phyloP scores from a whole-genome alignment of 1,140 invertebrate genomes.

The Drosophila mayri region DNA sequence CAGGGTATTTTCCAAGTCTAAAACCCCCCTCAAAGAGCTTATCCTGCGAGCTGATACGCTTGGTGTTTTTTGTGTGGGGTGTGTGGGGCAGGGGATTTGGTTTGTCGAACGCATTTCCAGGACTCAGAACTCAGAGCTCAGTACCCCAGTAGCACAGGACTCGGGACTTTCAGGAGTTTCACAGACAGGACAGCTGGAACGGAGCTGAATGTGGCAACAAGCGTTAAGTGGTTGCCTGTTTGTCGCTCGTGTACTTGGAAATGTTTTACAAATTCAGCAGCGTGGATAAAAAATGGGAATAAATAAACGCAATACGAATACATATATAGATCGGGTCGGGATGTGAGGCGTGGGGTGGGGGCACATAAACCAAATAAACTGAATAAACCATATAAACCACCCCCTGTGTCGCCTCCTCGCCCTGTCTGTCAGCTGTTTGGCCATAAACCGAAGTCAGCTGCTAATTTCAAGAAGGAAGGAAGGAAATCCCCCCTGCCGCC shows the following conservation, averaged over 20 bases:
- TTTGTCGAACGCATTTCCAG: conserved; percentile 61
- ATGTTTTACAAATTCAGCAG: conserved; percentile 75
- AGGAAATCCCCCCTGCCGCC: not conserved
- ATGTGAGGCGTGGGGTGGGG: not conserved
- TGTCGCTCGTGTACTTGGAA: conserved; percentile 70
- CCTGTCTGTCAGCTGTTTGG: conserved; percentile 20
- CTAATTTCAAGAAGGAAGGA: conserved; percentile 20
- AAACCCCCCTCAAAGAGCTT: not conserved
- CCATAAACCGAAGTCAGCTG: conserved; percentile 31
- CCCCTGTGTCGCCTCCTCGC: not conserved
- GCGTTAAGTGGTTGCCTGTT: conserved; percentile 76
- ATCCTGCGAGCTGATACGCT: not conserved
- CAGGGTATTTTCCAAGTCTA: not conserved
- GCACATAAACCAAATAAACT: conserved; percentile 16
- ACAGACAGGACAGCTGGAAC: conserved; percentile 64
- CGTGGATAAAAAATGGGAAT: conserved; percentile 48
- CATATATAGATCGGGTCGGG: not conserved
- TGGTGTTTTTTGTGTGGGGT: not conserved
- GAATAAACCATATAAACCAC: conserved; percentile 13
- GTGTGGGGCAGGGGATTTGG: not conserved
- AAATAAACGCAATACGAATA: conserved; percentile 25
- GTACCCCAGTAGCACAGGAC: conserved; percentile 37
- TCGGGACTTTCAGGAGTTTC: conserved; percentile 12
- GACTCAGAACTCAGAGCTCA: conserved; percentile 32
- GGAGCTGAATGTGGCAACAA: conserved; percentile 74